phyloP scores from a whole-genome alignment of 2,797 vertebrate species.

The Cossypha dichroa region DNA sequence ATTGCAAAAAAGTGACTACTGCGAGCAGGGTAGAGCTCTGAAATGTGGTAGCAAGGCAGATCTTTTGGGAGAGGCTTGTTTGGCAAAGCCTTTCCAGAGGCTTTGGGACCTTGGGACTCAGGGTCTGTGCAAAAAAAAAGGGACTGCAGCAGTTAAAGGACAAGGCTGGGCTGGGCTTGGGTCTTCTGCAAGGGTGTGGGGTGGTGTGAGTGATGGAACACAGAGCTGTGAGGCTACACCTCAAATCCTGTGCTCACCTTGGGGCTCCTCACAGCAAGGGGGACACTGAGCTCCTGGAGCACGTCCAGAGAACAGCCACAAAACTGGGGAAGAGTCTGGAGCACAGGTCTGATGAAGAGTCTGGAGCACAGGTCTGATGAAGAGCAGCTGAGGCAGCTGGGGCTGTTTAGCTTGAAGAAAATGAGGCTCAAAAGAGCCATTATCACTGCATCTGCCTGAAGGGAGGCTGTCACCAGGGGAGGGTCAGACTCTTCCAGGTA shows the following conservation, averaged over 20 bases:
- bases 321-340: neutral
- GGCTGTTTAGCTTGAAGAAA: neutral
- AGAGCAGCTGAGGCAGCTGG: neutral
- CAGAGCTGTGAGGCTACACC: neutral
- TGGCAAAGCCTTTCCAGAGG: neutral
- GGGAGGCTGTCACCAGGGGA: no score
- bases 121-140: neutral
- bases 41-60: neutral
- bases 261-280: neutral
- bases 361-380: neutral
- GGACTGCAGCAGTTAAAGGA: neutral
- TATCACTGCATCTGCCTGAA: neutral
- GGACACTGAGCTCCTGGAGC: neutral
- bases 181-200: neutral
- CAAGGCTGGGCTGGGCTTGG: neutral
- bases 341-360: neutral
- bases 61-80: neutral
- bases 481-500: neutral
- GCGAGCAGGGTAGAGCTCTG: neutral
- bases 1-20: constrained; percentile 23
- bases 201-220: neutral
- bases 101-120: neutral
- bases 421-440: neutral
- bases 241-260: neutral
- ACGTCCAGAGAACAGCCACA: accelerated